Percentiles rank a stretch among this genome's conserved stretches.
Evolutionary conservation across 2,113 vertebrate species (phyloP).

Genomic region (Oryctolagus cuniculus): mOryCun1.1 NC_091439.1:18983001-18983500

Average conservation of each 20-base stretch:
- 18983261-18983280: not conserved
- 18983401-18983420: not conserved
- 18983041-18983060: not conserved
- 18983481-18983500: no score
- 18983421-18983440: no score
- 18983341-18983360: not conserved
- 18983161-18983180: not conserved
- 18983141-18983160: not conserved
- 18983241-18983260: no score
- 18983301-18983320: slow-evolving; percentile 3
- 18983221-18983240: not conserved
- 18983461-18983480: no score
- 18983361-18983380: not conserved
- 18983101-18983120: no score
- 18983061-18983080: not conserved
- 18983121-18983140: not conserved
- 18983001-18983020: not conserved
- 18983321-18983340: not conserved
- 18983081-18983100: not conserved
- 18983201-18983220: no score
- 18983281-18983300: not conserved
- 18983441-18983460: no score
- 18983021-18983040: not conserved
- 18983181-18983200: no score
- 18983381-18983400: not conserved